Base-by-base conservation (phyloP, 1,140 invertebrate species). In the Heliothis subflexa region DNA sequence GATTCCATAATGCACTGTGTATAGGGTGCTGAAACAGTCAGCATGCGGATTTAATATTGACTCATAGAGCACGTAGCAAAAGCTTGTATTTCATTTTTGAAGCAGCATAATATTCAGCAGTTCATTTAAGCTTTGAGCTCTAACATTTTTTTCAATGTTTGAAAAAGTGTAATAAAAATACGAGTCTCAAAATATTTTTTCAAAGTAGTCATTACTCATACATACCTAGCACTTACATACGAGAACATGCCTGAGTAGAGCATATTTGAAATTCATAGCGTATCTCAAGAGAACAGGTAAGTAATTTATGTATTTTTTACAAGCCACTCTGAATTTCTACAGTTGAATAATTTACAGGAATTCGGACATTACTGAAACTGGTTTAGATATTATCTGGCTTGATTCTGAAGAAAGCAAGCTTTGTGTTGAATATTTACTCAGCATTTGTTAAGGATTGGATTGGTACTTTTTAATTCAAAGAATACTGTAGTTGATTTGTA, bases 351-450 rank as follows among this genome's bases (percentile, higher is more conserved):
- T 71, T 71, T 71, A 71, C 25, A 71, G 68, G 68, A 71, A 71
- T 71, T 40, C 68, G 40, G 68, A 71, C 25, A 40, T 54, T 71
- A 40, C 68, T 55, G 68, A 33, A 71, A 71, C 68, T 71, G 68
- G 68, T 71, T 71, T 28, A 55, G 68, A 71, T 71, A 71, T 71
- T 71, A 71, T 71, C 50, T 55, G 21, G 25, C 68, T 71, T 71
- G 50, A 55, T 71, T 55, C 50, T 14, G 33, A 25, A 16, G 68
- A 71, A 52, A 16, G 52, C 68, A 21, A n/a, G 68, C 21, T 71
- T 54, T 71, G n/a, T 40, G 50, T 55, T 71, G 50, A 55, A 71
- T 71, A 70, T 55, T 71, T 71, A 71, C 50, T 1, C 10, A 3
- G 3, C 55, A 28, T 49, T 21, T 16, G 3, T n/a, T 12, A 66